These are phyloP conservation scores for Neosalanx taihuensis DNA, from an alignment of 2,797 vertebrate species.

Conservation along the genomic window DNA sequence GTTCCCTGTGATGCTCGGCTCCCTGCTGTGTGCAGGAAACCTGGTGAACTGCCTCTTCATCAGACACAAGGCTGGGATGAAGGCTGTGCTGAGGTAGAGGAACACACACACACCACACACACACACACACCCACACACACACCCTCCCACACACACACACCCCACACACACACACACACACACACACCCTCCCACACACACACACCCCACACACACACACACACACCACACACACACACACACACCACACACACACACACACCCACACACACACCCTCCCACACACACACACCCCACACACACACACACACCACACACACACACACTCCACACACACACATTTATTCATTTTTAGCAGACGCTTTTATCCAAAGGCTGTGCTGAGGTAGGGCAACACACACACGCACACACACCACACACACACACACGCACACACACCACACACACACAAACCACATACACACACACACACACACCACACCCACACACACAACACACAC, in stretches of 20 bases:
- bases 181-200: background rate
- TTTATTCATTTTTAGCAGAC: too few species aligned
- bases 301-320: too few species aligned
- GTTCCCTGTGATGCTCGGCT: constrained; percentile 76
- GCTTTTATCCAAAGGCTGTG: too few species aligned
- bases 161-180: constrained; percentile 5
- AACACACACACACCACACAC: background rate
- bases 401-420: too few species aligned
- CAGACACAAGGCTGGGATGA: constrained; percentile 63
- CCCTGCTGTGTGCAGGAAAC: constrained; percentile 79
- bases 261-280: constrained; percentile 12
- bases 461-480: too few species aligned
- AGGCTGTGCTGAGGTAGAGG: constrained; percentile 81
- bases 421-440: too few species aligned
- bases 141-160: constrained; percentile 1
- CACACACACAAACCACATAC: too few species aligned
- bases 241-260: background rate
- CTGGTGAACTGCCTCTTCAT: constrained; percentile 55
- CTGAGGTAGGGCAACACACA: too few species aligned
- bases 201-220: too few species aligned
- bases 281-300: background rate
- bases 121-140: constrained; percentile 8
- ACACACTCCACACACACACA: background rate
- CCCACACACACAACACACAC: too few species aligned
- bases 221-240: background rate